phyloP scores from a whole-genome alignment of 2,888 invertebrate genomes.

The Chydorus sphaericus region DNA sequence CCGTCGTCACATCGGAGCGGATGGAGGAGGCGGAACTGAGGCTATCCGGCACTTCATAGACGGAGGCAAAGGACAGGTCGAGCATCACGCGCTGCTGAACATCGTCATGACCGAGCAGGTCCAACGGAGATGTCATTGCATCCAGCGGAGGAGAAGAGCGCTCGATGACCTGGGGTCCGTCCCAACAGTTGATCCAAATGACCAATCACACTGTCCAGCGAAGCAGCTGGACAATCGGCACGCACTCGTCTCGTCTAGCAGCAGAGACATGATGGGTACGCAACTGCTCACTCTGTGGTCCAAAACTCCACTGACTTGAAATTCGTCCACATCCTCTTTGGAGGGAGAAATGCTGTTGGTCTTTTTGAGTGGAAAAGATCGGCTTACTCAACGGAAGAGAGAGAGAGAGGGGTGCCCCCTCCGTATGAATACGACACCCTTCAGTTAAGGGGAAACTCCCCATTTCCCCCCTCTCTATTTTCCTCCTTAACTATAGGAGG shows the following conservation, averaged over 20 bases:
- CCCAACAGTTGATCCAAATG: neutral
- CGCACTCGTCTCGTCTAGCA: too few species aligned
- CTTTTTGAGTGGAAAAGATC: too few species aligned
- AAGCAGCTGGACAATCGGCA: neutral
- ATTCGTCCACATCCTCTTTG: too few species aligned
- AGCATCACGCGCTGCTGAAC: slow-evolving; percentile 4
- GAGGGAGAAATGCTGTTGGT: too few species aligned
- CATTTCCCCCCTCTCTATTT: neutral
- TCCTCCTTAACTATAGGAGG: neutral
- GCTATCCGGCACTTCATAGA: slow-evolving; percentile 4
- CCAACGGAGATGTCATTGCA: neutral
- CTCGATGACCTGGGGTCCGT: neutral
- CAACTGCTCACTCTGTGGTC: too few species aligned
- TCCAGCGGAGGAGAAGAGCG: neutral
- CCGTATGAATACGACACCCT: neutral
- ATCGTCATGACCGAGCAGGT: neutral
- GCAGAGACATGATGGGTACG: too few species aligned
- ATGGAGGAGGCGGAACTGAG: neutral
- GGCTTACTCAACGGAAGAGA: neutral
- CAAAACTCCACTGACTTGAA: too few species aligned
- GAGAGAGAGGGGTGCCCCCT: neutral
- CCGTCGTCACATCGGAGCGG: neutral
- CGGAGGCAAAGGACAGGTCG: slow-evolving; percentile 9
- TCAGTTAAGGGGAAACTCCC: neutral
- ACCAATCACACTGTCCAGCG: neutral